phyloP scores from a whole-genome alignment of 2,113 vertebrate genomes.

The Microtus richardsoni region DNA sequence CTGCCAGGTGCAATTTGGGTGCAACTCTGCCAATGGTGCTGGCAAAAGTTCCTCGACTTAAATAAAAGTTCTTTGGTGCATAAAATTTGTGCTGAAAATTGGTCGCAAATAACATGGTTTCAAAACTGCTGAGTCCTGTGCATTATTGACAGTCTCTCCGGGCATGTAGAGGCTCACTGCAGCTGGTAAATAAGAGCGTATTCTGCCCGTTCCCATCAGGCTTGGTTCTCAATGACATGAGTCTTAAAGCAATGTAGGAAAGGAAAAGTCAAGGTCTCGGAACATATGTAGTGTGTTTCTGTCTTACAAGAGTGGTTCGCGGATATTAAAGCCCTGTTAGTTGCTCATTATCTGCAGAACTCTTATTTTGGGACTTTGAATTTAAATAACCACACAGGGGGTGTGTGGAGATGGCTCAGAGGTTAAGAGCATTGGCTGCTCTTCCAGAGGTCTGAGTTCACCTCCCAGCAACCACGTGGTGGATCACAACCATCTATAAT shows the following conservation, averaged over 20 bases:
- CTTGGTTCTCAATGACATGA: not conserved
- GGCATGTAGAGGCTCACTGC: not conserved
- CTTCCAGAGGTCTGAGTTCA: too few relatives aligned
- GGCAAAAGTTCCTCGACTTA: slow-evolving; percentile 95
- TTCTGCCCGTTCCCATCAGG: not conserved
- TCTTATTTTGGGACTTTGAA: slow-evolving; percentile 25
- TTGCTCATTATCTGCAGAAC: not conserved
- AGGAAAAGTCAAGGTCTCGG: not conserved
- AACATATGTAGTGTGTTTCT: not conserved
- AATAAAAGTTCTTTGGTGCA: slow-evolving; percentile 57
- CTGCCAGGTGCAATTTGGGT: slow-evolving; percentile 94
- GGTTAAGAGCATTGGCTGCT: too few relatives aligned
- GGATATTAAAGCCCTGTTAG: not conserved
- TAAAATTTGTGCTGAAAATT: slow-evolving; percentile 36
- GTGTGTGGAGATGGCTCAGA: too few relatives aligned
- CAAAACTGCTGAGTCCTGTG: not conserved
- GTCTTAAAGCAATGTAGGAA: not conserved
- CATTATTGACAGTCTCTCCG: not conserved
- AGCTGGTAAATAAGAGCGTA: not conserved
- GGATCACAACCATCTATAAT: too few relatives aligned
- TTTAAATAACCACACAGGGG: slow-evolving; percentile 3
- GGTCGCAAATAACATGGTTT: slow-evolving; percentile 21
- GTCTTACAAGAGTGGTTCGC: not conserved
- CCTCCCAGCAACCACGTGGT: too few relatives aligned
- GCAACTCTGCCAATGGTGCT: slow-evolving; percentile 89